These are phyloP conservation scores for Gymnobelideus leadbeateri DNA, from an alignment of 2,113 vertebrate genomes.

Conservation along the genomic window DNA sequence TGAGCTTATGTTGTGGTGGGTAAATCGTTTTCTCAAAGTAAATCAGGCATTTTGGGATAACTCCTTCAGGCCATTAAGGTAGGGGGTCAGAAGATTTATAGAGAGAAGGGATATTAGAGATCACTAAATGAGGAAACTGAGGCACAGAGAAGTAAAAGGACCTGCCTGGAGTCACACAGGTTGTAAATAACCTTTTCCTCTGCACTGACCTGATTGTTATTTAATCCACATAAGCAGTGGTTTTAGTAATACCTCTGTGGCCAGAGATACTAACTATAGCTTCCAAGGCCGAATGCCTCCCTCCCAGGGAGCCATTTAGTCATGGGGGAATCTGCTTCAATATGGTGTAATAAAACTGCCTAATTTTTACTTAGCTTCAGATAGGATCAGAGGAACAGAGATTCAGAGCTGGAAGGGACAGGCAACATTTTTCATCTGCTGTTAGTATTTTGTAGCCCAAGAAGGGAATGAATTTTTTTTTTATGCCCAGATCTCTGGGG, in stretches of 20 bases:
- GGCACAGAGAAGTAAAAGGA: neutral
- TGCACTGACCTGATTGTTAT: neutral
- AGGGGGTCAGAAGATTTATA: neutral
- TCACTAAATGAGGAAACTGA: neutral
- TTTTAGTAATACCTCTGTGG: constrained; percentile 42
- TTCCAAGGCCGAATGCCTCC: neutral
- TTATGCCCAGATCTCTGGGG: neutral
- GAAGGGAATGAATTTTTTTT: neutral
- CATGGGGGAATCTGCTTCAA: neutral
- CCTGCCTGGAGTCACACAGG: neutral
- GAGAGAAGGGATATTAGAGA: neutral
- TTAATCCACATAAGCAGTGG: constrained; percentile 46
- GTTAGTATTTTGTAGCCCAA: neutral
- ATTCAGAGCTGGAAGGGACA: neutral
- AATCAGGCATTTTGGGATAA: constrained; percentile 54
- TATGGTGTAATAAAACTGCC: neutral
- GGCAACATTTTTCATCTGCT: neutral
- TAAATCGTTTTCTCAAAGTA: constrained; percentile 71
- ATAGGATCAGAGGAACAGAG: neutral
- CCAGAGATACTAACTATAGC: neutral
- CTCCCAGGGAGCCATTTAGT: neutral
- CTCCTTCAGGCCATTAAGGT: constrained; percentile 44
- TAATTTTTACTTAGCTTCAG: neutral
- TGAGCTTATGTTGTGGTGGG: constrained; percentile 47
- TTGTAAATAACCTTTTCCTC: neutral